Conservation (phyloP, 2,797 vertebrate genomes). For the Ctenochaetus hawaiiensis region DNA sequence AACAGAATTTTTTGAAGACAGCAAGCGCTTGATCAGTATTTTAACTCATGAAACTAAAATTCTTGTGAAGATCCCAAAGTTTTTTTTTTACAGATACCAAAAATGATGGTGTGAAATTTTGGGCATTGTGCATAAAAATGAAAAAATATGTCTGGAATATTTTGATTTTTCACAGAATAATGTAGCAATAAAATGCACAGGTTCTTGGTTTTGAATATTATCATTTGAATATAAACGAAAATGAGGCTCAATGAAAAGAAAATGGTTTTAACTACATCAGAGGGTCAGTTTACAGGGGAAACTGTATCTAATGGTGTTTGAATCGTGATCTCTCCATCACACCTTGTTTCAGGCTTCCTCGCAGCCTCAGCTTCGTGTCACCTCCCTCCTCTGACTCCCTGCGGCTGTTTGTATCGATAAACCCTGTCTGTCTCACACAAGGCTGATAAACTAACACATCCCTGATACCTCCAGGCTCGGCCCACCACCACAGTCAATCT, state of each 20-base stretch:
- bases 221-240: not conserved
- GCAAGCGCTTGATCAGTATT: too few species aligned
- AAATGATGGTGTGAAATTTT: too few species aligned
- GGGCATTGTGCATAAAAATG: too few species aligned
- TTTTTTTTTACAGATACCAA: too few species aligned
- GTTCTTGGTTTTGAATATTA: not conserved
- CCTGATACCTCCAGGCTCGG: slow-evolving; percentile 15
- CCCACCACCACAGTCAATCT: not conserved
- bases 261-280: not conserved
- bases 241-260: too few species aligned
- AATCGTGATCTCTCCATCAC: not conserved
- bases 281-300: not conserved
- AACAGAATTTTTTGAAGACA: too few species aligned
- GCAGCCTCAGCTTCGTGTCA: not conserved
- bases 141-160: too few species aligned
- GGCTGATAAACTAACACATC: slow-evolving; percentile 36
- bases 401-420: slow-evolving; percentile 35
- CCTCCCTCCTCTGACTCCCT: slow-evolving; percentile 30
- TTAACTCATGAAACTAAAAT: too few species aligned
- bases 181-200: not conserved
- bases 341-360: slow-evolving; percentile 1
- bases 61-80: too few species aligned
- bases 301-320: not conserved
- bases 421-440: slow-evolving; percentile 21
- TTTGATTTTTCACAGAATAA: too few species aligned